Percentiles rank a stretch among this genome's conserved stretches.
These are phyloP conservation scores for Machimus rusticus DNA, from an alignment of 2,888 invertebrate genomes.

Conservation along the genomic window DNA sequence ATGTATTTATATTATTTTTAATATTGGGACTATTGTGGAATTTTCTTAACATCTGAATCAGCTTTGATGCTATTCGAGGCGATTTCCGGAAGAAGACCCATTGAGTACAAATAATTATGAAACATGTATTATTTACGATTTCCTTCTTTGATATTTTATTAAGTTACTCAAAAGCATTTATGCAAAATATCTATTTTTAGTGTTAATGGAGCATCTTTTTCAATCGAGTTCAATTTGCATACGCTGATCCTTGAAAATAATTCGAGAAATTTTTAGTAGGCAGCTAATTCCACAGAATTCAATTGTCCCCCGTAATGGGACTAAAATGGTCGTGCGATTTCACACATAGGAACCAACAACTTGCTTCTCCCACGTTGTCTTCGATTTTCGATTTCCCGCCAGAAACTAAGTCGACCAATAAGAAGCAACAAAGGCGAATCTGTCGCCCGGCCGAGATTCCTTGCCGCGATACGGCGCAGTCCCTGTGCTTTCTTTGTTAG, in stretches of 20 bases:
- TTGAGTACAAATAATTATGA: too few relatives aligned
- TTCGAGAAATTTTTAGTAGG: background rate
- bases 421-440: slow-evolving; percentile 8
- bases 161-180: background rate
- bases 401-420: slow-evolving; percentile 21
- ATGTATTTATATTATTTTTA: too few relatives aligned
- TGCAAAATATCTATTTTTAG: background rate
- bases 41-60: too few relatives aligned
- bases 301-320: background rate
- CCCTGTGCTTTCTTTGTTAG: slow-evolving; percentile 18
- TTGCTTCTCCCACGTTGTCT: background rate
- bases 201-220: background rate
- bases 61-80: too few relatives aligned
- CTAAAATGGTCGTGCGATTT: background rate
- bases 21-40: too few relatives aligned
- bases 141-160: too few relatives aligned
- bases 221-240: background rate
- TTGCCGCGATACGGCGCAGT: slow-evolving; percentile 3
- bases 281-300: background rate
- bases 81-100: too few relatives aligned
- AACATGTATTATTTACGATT: too few relatives aligned
- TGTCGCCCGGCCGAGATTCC: slow-evolving; percentile 17
- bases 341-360: background rate
- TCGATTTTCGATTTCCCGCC: background rate
- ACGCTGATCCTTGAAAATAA: background rate